Percentiles rank a stretch among this genome's conserved stretches.
These are phyloP conservation scores for Recurvirostra avosetta DNA, from an alignment of 2,113 vertebrate genomes.

Conservation along the genomic window DNA sequence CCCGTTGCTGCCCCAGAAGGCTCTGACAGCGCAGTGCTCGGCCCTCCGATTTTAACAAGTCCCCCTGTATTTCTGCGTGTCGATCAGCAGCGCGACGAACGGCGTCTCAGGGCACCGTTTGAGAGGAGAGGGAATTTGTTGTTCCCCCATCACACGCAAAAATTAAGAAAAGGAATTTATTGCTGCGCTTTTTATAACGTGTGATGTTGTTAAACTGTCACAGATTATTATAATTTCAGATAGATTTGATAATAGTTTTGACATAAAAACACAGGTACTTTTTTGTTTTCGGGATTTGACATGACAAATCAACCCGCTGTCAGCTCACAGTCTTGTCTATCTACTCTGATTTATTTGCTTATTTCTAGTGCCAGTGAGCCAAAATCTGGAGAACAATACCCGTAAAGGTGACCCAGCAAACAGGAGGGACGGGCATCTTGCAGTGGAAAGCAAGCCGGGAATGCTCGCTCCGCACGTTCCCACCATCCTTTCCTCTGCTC, in stretches of 20 bases:
- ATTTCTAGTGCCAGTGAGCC: not conserved
- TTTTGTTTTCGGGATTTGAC: not conserved
- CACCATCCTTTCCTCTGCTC: not conserved
- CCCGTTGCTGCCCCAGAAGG: not conserved
- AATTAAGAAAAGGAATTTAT: not conserved
- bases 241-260: conserved; percentile 38
- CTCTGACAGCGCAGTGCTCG: not conserved
- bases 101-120: not conserved
- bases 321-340: not conserved
- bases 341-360: conserved; percentile 9
- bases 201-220: conserved; percentile 5
- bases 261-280: conserved; percentile 12
- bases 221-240: conserved; percentile 17
- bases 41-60: not conserved
- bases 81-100: not conserved
- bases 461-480: not conserved
- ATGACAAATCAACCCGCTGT: conserved; percentile 31
- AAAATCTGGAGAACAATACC: not conserved
- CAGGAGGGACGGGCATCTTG: not conserved
- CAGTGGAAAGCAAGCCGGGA: not conserved
- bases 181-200: not conserved
- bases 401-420: not conserved
- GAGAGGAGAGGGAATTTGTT: not conserved
- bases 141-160: not conserved
- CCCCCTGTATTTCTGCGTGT: not conserved